Percentiles rank a stretch among this genome's conserved stretches.
Conservation (phyloP, 2,113 vertebrate species). For the Ammodytes marinus region DNA sequence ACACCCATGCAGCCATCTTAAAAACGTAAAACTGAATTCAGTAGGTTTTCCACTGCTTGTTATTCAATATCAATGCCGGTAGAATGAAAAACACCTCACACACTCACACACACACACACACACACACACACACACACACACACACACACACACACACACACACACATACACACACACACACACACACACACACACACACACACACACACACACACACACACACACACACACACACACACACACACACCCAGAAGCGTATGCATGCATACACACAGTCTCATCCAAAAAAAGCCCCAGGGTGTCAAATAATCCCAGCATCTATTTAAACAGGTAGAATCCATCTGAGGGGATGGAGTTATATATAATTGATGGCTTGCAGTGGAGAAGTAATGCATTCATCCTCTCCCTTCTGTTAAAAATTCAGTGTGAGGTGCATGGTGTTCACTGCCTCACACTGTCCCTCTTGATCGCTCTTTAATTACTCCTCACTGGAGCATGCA, state of each 20-base stretch:
- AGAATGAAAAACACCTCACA: slow-evolving; percentile 27
- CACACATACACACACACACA: not conserved
- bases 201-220: not conserved
- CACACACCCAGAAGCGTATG: not conserved
- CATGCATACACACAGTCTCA: not conserved
- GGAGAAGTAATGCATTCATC: slow-evolving; percentile 40
- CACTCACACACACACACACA: too few relatives aligned
- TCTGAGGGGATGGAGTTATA: slow-evolving; percentile 40
- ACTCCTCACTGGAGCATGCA: slow-evolving; percentile 45
- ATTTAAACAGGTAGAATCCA: slow-evolving; percentile 51
- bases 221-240: slow-evolving; percentile 6
- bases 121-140: not conserved
- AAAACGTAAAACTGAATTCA: slow-evolving; percentile 10
- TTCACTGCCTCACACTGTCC: slow-evolving; percentile 34
- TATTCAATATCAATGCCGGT: not conserved
- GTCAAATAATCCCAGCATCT: slow-evolving; percentile 51
- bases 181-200: too few relatives aligned
- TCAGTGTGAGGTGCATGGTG: slow-evolving; percentile 2
- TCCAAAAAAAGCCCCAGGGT: slow-evolving; percentile 19
- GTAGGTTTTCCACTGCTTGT: slow-evolving; percentile 4
- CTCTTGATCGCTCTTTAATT: slow-evolving; percentile 66
- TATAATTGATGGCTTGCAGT: slow-evolving; percentile 61
- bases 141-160: not conserved
- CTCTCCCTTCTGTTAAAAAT: slow-evolving; percentile 49
- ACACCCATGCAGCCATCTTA: not conserved